Evolutionary conservation across 2,113 vertebrate genomes (phyloP).

Genomic region (Ammodytes marinus): DNA sequence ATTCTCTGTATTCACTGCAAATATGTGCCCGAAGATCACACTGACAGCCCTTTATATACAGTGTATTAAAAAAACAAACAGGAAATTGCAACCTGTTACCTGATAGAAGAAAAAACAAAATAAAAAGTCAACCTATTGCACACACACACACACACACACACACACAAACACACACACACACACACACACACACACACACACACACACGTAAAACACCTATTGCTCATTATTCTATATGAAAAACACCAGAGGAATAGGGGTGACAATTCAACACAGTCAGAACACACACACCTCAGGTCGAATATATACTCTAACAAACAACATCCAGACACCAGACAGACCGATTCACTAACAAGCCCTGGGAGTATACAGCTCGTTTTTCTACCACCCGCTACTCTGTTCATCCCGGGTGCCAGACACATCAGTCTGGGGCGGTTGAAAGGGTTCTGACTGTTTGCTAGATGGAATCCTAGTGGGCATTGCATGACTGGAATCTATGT

Average conservation of each 20-base stretch:
- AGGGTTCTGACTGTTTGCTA: constrained; percentile 41
- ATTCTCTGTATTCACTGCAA: constrained; percentile 30
- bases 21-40: constrained; percentile 35
- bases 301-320: constrained; percentile 13
- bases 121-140: constrained; percentile 47
- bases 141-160: no score
- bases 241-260: constrained; percentile 4
- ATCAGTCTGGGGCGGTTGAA: constrained; percentile 39
- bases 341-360: constrained; percentile 66
- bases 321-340: constrained; percentile 26
- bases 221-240: neutral
- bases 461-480: constrained; percentile 55
- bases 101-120: constrained; percentile 68
- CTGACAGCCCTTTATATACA: constrained; percentile 44
- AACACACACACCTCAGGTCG: constrained; percentile 4
- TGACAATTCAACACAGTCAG: neutral
- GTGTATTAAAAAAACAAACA: neutral
- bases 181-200: no score
- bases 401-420: constrained; percentile 59
- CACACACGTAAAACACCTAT: no score
- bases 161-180: no score
- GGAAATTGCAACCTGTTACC: constrained; percentile 53
- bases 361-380: constrained; percentile 39
- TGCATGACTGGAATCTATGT: constrained; percentile 56
- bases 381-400: constrained; percentile 42